Conservation (phyloP, 2,797 vertebrate species). For the Silurus aristotelis region DNA sequence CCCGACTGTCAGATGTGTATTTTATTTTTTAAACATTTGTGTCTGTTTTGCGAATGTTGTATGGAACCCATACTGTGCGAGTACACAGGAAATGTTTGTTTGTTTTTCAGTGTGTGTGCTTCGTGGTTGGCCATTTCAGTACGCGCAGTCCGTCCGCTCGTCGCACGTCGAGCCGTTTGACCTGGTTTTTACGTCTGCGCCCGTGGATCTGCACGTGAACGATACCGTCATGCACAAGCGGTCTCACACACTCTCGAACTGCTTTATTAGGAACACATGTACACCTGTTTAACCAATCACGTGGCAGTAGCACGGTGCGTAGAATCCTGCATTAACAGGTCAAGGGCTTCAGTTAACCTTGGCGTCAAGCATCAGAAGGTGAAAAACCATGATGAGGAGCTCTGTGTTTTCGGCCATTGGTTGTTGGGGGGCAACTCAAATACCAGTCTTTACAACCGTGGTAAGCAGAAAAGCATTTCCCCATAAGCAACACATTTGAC, state of each 20-base stretch:
- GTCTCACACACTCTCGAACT: too few species aligned
- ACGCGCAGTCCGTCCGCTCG: slow-evolving; percentile 6
- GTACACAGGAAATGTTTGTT: slow-evolving; percentile 48
- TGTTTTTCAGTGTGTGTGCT: neutral
- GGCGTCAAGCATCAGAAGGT: neutral
- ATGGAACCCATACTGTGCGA: slow-evolving; percentile 44
- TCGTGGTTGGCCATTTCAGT: slow-evolving; percentile 6
- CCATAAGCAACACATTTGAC: neutral
- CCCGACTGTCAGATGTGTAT: slow-evolving; percentile 32
- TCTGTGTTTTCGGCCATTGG: neutral
- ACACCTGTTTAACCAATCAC: neutral
- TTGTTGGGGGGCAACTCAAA: too few species aligned
- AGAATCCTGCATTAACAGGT: neutral
- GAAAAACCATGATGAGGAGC: neutral
- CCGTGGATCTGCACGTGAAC: too few species aligned
- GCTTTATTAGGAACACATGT: neutral
- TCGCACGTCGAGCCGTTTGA: neutral
- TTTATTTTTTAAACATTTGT: slow-evolving; percentile 46
- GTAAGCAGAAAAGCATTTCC: slow-evolving; percentile 3
- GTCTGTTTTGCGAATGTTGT: slow-evolving; percentile 46
- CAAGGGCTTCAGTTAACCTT: neutral
- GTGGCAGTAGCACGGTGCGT: neutral
- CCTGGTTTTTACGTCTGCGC: neutral
- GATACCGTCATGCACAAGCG: neutral
- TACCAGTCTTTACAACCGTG: neutral